These are phyloP conservation scores for Megalops atlanticus DNA, from an alignment of 2,113 vertebrate species.

Conservation along the genomic window DNA sequence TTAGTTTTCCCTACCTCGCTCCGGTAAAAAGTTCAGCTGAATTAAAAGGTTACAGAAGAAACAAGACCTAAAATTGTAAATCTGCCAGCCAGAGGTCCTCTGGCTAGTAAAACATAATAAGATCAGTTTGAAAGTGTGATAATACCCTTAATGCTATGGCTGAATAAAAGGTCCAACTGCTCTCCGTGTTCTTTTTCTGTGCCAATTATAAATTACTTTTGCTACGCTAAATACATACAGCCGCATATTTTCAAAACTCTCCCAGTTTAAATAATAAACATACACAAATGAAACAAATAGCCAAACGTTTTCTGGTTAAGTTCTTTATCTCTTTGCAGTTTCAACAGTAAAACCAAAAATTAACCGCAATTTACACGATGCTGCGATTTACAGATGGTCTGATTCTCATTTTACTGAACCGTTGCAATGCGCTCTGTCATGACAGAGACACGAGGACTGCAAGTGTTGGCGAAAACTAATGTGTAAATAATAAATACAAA, in stretches of 20 bases:
- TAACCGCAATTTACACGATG: constrained; percentile 20
- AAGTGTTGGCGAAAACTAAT: background rate
- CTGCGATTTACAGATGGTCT: background rate
- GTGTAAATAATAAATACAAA: background rate
- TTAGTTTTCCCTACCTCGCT: too few species aligned
- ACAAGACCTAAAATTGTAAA: background rate
- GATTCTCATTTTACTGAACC: constrained; percentile 19
- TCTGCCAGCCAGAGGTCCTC: too few species aligned
- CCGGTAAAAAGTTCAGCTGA: too few species aligned
- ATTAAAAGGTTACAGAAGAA: background rate
- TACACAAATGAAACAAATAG: background rate
- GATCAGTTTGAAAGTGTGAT: too few species aligned
- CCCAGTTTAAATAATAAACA: background rate
- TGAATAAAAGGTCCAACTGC: background rate
- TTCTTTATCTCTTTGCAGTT: constrained; percentile 15
- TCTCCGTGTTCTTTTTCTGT: background rate
- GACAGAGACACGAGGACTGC: background rate
- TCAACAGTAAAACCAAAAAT: constrained; percentile 19
- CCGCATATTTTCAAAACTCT: background rate
- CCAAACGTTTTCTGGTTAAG: constrained; percentile 1
- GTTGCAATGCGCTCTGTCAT: background rate
- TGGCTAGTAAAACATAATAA: too few species aligned
- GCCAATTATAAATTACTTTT: background rate
- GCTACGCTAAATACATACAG: background rate
- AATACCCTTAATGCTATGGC: background rate